phyloP scores from a whole-genome alignment of 2,888 invertebrate genomes.

The Fragum fragum region DNA sequence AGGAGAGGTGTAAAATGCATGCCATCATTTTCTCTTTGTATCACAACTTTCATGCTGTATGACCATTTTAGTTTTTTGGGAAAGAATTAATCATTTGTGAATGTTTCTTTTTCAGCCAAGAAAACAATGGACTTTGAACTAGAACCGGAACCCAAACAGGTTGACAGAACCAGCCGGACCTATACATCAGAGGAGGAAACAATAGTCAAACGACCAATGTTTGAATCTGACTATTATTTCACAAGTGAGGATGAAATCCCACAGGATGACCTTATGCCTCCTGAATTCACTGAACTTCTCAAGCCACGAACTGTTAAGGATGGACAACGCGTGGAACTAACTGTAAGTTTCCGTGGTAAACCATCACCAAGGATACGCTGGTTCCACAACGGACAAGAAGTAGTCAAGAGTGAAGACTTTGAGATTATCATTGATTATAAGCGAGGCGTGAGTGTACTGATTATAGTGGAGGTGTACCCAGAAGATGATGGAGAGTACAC shows the following conservation, averaged over 20 bases:
- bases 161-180: conserved; percentile 32
- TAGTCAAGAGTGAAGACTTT: conserved; percentile 85
- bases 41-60: too few relatives aligned
- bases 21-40: too few relatives aligned
- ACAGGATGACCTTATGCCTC: conserved; percentile 89
- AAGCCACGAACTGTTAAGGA: conserved; percentile 94
- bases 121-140: conserved; percentile 63
- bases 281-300: conserved; percentile 92
- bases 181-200: conserved; percentile 69
- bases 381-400: conserved; percentile 87
- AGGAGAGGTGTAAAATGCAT: too few relatives aligned
- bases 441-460: conserved; percentile 94
- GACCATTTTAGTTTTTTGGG: too few relatives aligned
- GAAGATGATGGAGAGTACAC: conserved; percentile 99
- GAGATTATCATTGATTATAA: conserved; percentile 89
- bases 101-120: conserved; percentile 38
- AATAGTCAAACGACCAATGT: conserved; percentile 65
- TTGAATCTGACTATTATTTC: conserved; percentile 69
- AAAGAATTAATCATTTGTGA: too few relatives aligned
- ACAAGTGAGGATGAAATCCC: conserved; percentile 75
- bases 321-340: conserved; percentile 90
- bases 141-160: conserved; percentile 26
- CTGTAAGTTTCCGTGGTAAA: conserved; percentile 79
- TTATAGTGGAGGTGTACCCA: conserved; percentile 98
- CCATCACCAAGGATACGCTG: conserved; percentile 85